Evolutionary conservation across 2,113 vertebrate species (phyloP), one percentile per base, ranked within the genome.

Genomic region (Oreocharis arfaki): DNA sequence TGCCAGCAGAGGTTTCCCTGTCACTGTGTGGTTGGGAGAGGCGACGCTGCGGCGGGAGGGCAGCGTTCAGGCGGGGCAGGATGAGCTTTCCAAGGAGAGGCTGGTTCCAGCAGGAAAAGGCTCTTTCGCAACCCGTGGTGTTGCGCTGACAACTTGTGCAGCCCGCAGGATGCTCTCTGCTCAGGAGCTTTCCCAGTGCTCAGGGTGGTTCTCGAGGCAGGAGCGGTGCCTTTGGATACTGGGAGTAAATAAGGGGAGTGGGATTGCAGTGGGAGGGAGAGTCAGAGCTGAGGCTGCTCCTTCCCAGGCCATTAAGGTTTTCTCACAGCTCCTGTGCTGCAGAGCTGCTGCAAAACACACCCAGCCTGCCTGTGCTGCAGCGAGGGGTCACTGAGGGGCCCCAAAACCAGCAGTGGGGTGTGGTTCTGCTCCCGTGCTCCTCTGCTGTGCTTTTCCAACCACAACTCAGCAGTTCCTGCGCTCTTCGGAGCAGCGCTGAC

Each of bases 221-320:
- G n/a, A 20, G 60, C 30, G 1, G 2, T 19, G 23, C 35, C 49
- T 32, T 24, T 6, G 2, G 8, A 9, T 2, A 7, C 22, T 5
- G 5, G 42, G 9, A 59, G 7, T 23, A 2, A 68, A 8, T 11
- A 13, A 28, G 20, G 26, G 33, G 11, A 5, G 32, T 16, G 60
- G 55, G 64, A 28, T 49, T 18, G 11, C 8, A 24, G 53, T 8
- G 23, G 17, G 15, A 35, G 42, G 12, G 39, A 21, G 49, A 12
- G 22, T 23, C 32, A 12, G 77, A 33, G 83, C 61, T 15, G 71
- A 74, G 26, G 70, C 56, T 55, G 50, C 88, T 68, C 86, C 70
- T 57, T 68, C 70, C 26, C 1, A 0, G 33, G 24, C 50, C 6
- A 0, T 22, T 12, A 9, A 42, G 17, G 60, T 3, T 10, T 42